phyloP scores from a whole-genome alignment of 2,797 vertebrate genomes.

The Malacoctenus gilli region DNA sequence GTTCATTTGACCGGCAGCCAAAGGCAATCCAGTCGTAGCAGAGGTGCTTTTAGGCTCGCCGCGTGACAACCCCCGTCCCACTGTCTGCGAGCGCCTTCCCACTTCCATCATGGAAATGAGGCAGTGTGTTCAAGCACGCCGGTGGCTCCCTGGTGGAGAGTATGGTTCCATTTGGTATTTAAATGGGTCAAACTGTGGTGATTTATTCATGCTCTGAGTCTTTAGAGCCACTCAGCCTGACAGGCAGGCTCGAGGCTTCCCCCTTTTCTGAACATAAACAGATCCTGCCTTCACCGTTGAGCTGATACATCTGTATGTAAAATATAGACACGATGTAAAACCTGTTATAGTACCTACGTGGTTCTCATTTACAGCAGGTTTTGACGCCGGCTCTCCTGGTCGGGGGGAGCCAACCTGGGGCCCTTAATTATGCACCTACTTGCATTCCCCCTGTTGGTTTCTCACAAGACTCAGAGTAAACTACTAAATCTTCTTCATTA shows the following conservation, averaged over 20 bases:
- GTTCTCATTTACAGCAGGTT: not conserved
- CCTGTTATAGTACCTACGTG: not conserved
- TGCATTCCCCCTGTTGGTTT: too few relatives aligned
- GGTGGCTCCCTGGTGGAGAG: conserved; percentile 54
- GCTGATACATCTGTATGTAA: conserved; percentile 8
- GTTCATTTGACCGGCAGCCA: conserved; percentile 52
- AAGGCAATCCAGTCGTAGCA: conserved; percentile 37
- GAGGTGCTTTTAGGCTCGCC: conserved; percentile 25
- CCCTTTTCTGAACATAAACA: conserved; percentile 29
- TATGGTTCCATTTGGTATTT: conserved; percentile 76
- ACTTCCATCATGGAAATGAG: conserved; percentile 63
- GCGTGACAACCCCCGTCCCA: conserved; percentile 20
- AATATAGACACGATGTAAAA: not conserved
- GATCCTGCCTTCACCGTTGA: not conserved
- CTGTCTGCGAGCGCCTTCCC: conserved; percentile 36
- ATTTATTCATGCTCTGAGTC: conserved; percentile 79
- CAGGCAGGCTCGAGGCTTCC: conserved; percentile 53
- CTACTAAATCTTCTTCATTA: too few relatives aligned
- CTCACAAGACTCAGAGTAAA: too few relatives aligned
- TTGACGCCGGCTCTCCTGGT: too few relatives aligned
- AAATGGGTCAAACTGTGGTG: conserved; percentile 80
- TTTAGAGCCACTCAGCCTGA: conserved; percentile 71
- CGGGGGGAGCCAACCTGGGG: too few relatives aligned
- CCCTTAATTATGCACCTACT: too few relatives aligned
- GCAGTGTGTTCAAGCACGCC: conserved; percentile 58